Evolutionary conservation across 37 sponge, comb jelly and placozoan species (phyloP).

Genomic region (Cliona cf. orientalis): DNA sequence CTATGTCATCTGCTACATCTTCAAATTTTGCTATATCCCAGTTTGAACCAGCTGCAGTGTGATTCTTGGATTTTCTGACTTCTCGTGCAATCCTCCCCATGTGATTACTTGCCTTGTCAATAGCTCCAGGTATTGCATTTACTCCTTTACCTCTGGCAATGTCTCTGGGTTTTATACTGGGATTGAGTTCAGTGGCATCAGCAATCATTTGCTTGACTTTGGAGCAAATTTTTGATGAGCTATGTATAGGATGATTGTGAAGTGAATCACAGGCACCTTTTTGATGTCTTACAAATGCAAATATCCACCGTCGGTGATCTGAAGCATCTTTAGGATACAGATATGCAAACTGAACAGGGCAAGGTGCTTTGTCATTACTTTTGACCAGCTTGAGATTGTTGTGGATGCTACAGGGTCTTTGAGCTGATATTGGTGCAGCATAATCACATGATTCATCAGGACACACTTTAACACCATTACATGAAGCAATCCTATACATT

Average conservation of each 20-base stretch:
- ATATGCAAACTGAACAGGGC: conserved; percentile 3
- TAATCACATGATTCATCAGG: conserved; percentile 9
- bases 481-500: conserved; percentile 2
- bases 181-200: neutral
- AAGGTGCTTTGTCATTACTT: neutral
- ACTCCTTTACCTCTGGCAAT: conserved; percentile 16
- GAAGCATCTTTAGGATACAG: neutral
- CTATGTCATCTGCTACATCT: conserved; percentile 4
- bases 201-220: neutral
- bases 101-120: conserved; percentile 12
- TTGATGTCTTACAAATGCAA: conserved; percentile 22
- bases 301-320: conserved; percentile 22
- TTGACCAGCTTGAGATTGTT: neutral
- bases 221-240: neutral
- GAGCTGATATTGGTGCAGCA: neutral
- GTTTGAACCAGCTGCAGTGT: neutral
- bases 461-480: conserved; percentile 14
- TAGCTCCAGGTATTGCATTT: neutral
- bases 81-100: neutral
- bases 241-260: neutral
- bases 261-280: neutral
- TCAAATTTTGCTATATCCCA: neutral
- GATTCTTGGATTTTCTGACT: neutral
- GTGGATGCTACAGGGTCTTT: neutral
- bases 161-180: neutral